Evolutionary conservation across 2,888 invertebrate species (phyloP), one percentile per base, ranked within the genome.

Genomic region (Rutpela maculata): DNA sequence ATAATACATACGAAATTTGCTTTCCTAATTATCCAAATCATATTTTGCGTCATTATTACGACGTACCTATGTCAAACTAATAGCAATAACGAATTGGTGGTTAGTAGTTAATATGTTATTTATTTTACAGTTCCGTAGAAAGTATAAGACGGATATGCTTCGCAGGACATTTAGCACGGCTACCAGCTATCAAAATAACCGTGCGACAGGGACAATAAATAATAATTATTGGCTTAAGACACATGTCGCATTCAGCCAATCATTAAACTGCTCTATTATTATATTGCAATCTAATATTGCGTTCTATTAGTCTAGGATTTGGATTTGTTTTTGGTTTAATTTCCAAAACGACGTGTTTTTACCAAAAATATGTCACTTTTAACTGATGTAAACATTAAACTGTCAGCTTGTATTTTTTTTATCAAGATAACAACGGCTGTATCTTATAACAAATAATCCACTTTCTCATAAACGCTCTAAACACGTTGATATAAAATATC

Each of bases 71-170:
- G 11, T 65, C 31, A 17, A 38, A 18, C 10, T 15, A 38, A 50
- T 18, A 18, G 31, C 18, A 19, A 35, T 12, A 43, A 65, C n/a
- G 38, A 65, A 65, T 65, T 65, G 35, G 35, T 17, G 43, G 65
- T 38, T 65, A 38, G 38, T 43, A 19, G 65, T 65, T 65, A 65
- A 43, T 65, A 26, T 65, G n/a, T 31, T 35, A 63, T 63, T 63
- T 17, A n/a, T 65, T 65, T 65, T 65, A 65, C 65, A 38, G 65
- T 65, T 65, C 15, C 43, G 43, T 65, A 65, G 65, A 65, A 65
- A 65, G 65, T 65, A 38, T 15, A 18, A 38, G 38, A 63, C 62
- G 35, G 65, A 65, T 43, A 65, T 65, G 65, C 65, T 65, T 43
- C 43, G 65, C 12, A 18, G 65, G 43, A 43, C 43, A 65, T 65